These are phyloP conservation scores for Lacanobia wlatinum DNA, from an alignment of 2,888 invertebrate species.

Conservation along the genomic window DNA sequence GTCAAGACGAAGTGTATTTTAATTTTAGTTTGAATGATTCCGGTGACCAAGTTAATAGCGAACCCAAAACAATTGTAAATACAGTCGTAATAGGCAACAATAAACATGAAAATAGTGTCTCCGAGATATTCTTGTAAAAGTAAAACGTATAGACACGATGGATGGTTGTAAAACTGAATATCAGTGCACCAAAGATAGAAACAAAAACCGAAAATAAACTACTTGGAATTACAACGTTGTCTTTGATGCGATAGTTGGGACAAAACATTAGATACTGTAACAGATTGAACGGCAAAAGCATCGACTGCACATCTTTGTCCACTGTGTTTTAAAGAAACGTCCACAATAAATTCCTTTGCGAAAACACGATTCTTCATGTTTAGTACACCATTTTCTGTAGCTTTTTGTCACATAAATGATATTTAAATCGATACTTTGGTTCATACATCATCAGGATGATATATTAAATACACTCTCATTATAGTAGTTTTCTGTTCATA, in stretches of 20 bases:
- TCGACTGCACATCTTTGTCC: constrained; percentile 28
- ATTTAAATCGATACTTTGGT: neutral
- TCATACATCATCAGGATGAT: neutral
- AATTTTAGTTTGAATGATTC: constrained; percentile 1
- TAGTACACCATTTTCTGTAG: neutral
- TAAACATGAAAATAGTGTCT: neutral
- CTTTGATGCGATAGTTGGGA: constrained; percentile 22
- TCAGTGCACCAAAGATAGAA: constrained; percentile 10
- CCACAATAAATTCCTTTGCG: neutral
- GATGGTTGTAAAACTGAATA: neutral
- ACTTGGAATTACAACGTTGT: constrained; percentile 13
- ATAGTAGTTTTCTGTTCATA: too few species aligned
- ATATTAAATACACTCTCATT: too few species aligned
- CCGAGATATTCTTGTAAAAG: constrained; percentile 7
- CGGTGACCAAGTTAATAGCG: neutral
- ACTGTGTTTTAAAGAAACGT: neutral
- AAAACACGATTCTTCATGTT: neutral
- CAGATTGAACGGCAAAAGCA: constrained; percentile 16
- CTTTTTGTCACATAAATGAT: neutral
- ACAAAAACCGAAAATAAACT: neutral
- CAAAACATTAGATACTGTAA: constrained; percentile 15
- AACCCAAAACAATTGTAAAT: neutral
- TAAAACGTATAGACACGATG: neutral
- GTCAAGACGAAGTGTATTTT: constrained; percentile 8
- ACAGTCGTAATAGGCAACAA: neutral